Evolutionary conservation across 2,797 vertebrate species (phyloP).

Genomic region (Melanotaenia boesemani): DNA sequence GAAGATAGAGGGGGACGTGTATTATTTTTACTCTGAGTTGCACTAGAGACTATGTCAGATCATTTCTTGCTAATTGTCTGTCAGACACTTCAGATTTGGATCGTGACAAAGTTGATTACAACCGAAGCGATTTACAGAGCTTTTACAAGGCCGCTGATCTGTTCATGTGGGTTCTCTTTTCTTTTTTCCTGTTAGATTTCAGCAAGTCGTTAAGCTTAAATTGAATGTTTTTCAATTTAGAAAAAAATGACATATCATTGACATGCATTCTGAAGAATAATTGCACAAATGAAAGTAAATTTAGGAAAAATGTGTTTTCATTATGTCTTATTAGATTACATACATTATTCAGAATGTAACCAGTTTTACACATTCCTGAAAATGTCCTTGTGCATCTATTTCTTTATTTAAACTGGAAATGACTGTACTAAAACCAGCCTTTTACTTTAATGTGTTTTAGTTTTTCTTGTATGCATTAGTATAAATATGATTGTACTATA

Average conservation of each 20-base stretch:
- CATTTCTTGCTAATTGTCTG: not conserved
- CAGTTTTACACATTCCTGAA: not conserved
- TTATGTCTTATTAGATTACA: not conserved
- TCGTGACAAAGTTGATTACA: not conserved
- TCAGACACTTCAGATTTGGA: not conserved
- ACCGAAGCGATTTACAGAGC: not conserved
- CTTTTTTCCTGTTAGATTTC: not conserved
- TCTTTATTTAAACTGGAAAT: conserved; percentile 8
- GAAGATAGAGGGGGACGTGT: not conserved
- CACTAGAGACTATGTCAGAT: conserved; percentile 30
- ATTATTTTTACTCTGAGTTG: conserved; percentile 10
- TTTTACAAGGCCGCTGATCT: not conserved
- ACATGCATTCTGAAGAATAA: not conserved
- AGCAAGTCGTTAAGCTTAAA: not conserved
- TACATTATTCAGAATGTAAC: not conserved
- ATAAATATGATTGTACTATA: not conserved
- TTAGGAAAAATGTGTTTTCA: not conserved
- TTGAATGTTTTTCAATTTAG: not conserved
- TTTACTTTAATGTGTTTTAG: not conserved
- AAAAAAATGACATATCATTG: conserved; percentile 1
- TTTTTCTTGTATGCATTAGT: conserved; percentile 1
- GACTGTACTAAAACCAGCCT: not conserved
- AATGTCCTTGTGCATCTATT: not conserved
- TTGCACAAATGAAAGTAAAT: not conserved
- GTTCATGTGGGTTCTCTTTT: not conserved